Evolutionary conservation across 2,113 vertebrate species (phyloP), one percentile per base, ranked within the genome.

Genomic region (Nannospalax galili): DNA sequence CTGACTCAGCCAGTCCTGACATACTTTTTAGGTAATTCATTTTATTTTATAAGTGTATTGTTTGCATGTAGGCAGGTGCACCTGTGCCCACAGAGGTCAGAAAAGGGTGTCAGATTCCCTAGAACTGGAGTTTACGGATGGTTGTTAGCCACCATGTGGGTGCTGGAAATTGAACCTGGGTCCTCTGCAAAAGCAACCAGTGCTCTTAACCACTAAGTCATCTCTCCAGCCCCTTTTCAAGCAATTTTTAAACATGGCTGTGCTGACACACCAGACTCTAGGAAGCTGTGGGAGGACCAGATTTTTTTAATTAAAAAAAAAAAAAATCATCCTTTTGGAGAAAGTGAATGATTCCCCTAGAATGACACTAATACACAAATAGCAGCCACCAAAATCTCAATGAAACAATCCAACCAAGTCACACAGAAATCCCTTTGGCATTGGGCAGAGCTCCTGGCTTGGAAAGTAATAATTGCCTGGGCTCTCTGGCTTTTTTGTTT

Each of bases 261-360:
- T 52, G 64, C 40, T 70, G 22, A 74, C 60, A 85, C n/a, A 93
- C 91, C n/a, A 79, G n/a, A 77, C 9, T 82, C 73, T 37, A 42
- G 37, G 35, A 91, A 94, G 70, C 42, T 95, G 48, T 84, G 22
- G 42, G 73, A 91, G 14, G 32, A 75, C 20, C 42, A 84, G 20
- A 79, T 89, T 89, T 95, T 95, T 88, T 87, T 74, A 90, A 96
- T 19, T 69, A n/a, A n/a, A n/a, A n/a, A n/a, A n/a, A n/a, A n/a
- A n/a, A 60, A 75, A 64, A 95, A 91, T 86, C 80, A 95, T 75
- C 65, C 90, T 92, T 85, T 70, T 20, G 90, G 75, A 37, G 37
- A 90, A 91, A 95, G n/a, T 81, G 65, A 96, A 86, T 85, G 42
- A 84, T 40, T 28, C 58, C 84, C 60, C 60, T 87, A 79, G 70